Evolutionary conservation across 2,797 vertebrate species (phyloP), one percentile per base, ranked within the genome.

Genomic region (Lerista edwardsae): DNA sequence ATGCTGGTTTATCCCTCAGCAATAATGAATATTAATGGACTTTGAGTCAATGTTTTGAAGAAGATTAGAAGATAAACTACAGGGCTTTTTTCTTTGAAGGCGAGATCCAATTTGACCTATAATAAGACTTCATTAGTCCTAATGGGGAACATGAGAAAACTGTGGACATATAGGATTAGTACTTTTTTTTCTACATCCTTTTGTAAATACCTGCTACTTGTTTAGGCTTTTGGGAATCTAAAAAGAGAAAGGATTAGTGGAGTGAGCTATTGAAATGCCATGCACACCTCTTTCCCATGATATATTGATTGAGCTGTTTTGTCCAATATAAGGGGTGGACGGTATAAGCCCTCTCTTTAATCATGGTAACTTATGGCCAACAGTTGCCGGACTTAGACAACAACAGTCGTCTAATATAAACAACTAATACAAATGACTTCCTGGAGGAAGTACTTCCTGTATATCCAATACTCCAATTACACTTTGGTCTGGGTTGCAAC

Each of bases 11-110:
- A 89, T 91, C 88, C 75, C 11, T 65, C 61, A 85, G 72, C 81
- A 75, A 51, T 64, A 67, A 86, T 61, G 80, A 90, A 86, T 64
- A 88, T 84, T 81, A 80, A 23, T 61, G 80, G 82, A 87, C 80
- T 89, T 1, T 27, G 81, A 91, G 55, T 94, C 90, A 95, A 82
- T 94, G 93, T 95, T 94, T 91, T 19, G 1, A 91, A 85, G 86
- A 86, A 17, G 25, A 92, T 93, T 92, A 92, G 25, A 64, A 68
- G 89, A 91, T 85, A 86, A 90, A 84, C 1, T 0, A 23, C 47
- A 79, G 19, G 47, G 29, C 10, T 94, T 92, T 93, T n/a, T 61
- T 73, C 80, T 91, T 80, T 55, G 83, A 57, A 84, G 73, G 82
- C 3, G 84, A 34, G 21, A 78, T 71, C 88, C 57, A 64, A 1